Evolutionary conservation across 2,888 invertebrate genomes (phyloP).

Genomic region (Hypercompe scribonia): DNA sequence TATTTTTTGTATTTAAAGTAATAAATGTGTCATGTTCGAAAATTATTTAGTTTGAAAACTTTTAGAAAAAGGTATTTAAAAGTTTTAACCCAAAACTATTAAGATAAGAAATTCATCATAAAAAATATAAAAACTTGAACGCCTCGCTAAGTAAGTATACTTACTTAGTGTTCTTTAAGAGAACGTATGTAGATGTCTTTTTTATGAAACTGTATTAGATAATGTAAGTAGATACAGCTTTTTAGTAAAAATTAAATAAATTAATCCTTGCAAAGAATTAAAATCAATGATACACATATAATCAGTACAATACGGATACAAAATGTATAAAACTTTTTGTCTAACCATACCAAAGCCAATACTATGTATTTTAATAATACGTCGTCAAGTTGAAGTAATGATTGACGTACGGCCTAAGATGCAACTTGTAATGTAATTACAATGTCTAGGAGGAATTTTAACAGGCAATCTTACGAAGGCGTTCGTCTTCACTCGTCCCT

Average conservation of each 20-base stretch:
- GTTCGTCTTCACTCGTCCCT: slow-evolving; percentile 24
- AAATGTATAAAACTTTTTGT: slow-evolving; percentile 2
- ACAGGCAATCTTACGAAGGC: slow-evolving; percentile 63
- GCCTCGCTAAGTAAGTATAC: too few species aligned
- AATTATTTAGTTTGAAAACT: neutral
- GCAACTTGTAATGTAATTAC: slow-evolving; percentile 65
- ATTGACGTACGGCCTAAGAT: slow-evolving; percentile 71
- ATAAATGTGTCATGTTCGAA: neutral
- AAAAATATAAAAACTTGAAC: neutral
- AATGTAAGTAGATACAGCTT: neutral
- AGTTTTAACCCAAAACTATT: neutral
- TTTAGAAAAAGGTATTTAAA: neutral
- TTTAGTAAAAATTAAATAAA: neutral
- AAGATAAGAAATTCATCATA: neutral
- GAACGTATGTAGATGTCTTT: neutral
- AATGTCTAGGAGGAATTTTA: slow-evolving; percentile 75
- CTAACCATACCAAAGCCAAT: slow-evolving; percentile 24
- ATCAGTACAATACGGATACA: neutral
- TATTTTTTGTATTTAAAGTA: neutral
- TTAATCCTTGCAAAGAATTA: neutral
- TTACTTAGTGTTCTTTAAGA: neutral
- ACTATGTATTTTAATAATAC: slow-evolving; percentile 44
- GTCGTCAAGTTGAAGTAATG: slow-evolving; percentile 52
- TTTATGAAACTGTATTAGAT: neutral
- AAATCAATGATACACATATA: neutral